Conservation (phyloP, 2,113 vertebrate species). For the Prunella fulvescens region DNA sequence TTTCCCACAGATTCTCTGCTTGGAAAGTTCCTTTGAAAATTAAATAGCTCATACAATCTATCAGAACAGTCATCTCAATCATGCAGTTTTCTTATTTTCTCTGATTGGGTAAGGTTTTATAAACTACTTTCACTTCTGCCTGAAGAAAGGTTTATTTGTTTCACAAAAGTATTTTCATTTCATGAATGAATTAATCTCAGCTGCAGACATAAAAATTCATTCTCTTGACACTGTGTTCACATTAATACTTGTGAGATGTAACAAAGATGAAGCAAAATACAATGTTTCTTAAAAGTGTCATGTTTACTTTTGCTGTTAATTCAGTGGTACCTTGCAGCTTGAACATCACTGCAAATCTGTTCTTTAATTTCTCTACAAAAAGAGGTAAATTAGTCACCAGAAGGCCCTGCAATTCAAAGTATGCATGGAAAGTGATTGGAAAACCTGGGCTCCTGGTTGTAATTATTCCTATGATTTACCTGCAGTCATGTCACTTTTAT, state of each 20-base stretch:
- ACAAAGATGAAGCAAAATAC: not conserved
- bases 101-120: not conserved
- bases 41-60: not conserved
- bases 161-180: constrained; percentile 7
- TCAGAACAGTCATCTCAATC: not conserved
- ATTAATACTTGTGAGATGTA: not conserved
- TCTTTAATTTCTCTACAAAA: not conserved
- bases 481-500: constrained; percentile 21
- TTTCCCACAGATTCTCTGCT: not conserved
- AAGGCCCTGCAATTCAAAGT: not conserved
- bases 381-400: not conserved
- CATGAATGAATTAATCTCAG: not conserved
- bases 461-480: constrained; percentile 47
- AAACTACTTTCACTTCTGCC: not conserved
- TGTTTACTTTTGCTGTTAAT: not conserved
- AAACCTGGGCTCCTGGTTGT: constrained; percentile 10
- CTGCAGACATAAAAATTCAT: not conserved
- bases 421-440: not conserved
- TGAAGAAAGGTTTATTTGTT: constrained; percentile 6
- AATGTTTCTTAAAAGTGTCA: not conserved
- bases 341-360: not conserved
- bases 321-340: not conserved
- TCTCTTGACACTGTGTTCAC: not conserved
- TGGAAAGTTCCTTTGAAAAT: not conserved
- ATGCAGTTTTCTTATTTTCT: not conserved